These are phyloP conservation scores for Atrichornis clamosus DNA, from an alignment of 2,113 vertebrate species.

Conservation along the genomic window DNA sequence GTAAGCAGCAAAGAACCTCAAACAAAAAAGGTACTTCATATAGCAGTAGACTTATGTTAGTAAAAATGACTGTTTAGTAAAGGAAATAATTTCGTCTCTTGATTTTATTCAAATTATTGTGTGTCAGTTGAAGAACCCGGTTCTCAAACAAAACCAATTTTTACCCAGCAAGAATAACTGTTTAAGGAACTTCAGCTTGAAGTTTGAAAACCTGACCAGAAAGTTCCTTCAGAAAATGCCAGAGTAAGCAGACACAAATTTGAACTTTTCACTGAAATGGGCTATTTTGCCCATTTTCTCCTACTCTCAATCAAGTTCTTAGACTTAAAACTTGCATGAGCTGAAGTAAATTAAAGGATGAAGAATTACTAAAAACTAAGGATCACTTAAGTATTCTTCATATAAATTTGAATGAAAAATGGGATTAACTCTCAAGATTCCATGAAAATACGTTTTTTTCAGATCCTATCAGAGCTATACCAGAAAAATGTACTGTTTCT, in stretches of 20 bases:
- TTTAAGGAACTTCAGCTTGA: neutral
- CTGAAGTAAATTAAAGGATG: neutral
- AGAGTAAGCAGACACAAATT: neutral
- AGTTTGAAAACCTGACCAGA: neutral
- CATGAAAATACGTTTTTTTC: neutral
- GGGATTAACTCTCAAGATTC: neutral
- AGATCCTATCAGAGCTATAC: neutral
- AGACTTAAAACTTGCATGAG: neutral
- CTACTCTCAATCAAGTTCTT: neutral
- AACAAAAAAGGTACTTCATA: neutral
- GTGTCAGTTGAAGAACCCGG: neutral
- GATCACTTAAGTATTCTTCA: neutral
- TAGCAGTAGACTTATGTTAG: neutral
- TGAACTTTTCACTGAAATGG: neutral
- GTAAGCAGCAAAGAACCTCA: slow-evolving; percentile 1
- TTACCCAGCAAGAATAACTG: neutral
- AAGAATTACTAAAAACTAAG: neutral
- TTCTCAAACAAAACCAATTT: neutral
- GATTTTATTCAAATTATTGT: neutral
- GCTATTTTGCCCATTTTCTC: neutral
- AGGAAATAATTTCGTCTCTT: neutral
- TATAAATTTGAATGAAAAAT: neutral
- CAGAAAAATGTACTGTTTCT: neutral
- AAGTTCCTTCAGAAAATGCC: neutral
- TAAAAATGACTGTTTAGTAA: neutral